Base-by-base conservation (phyloP, 2,888 invertebrate genomes). In the Morpho helenor region DNA sequence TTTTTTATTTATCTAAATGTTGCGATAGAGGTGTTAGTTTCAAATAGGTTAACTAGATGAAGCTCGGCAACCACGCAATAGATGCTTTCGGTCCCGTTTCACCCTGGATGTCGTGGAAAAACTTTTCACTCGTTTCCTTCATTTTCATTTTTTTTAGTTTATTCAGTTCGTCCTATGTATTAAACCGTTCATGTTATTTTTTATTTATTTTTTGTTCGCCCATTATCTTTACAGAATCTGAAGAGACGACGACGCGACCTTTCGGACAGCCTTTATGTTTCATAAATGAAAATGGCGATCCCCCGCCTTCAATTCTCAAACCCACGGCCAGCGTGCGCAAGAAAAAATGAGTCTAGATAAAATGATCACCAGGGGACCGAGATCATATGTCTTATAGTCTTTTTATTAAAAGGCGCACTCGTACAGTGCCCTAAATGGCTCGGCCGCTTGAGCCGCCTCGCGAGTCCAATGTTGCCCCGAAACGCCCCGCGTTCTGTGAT, bases 251-350 rank as follows among this genome's bases (percentile, higher is more conserved):
- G 70, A 92, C 93, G 70, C 92, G 95, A 83, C 94, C 95, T 64
- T 95, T 95, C 79, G 96, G 96, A 77, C 95, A 96, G 82, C 96
- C 96, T 63, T 91, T 96, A 83, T 94, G 95, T 92, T 92, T 94
- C 82, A 82, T 90, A 73, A 91, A 91, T 72, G 91, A 92, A 76
- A 91, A 91, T 72, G 91, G 91, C 72, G 91, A 91, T 76, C 87
- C 87, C 68, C 89, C 90, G 75, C 87, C 90, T 71, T 87, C 91
- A 66, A 87, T 90, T 77, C 88, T 91, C 80, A 87, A 88, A 79
- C 81, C 88, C 73, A 84, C 84, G 73, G 86, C 84, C 77, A 90
- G 89, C 82, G 86, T 89, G 77, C 88, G 88, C 81, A 89, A 88
- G 86, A 91, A 84, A 84, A 83, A 88, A 84, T 87, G 82, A 86